A percentile compares a stretch with the other conserved stretches of the same genome.
Conservation (phyloP, 1,140 invertebrate species). For the Dufourea novaeangliae region DNA sequence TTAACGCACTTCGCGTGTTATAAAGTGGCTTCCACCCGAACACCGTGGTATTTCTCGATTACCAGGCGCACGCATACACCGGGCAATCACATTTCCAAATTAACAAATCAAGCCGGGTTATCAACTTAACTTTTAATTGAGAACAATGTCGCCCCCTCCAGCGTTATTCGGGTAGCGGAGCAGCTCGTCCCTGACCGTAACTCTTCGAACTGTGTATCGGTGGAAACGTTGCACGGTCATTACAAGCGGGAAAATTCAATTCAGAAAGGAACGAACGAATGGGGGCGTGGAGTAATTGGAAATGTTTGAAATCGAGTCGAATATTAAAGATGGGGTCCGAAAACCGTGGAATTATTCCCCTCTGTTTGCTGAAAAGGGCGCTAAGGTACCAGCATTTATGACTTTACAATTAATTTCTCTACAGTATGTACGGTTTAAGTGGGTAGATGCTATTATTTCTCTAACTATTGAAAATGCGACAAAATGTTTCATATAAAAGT, state of each 20-base stretch:
- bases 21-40: neutral
- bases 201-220: neutral
- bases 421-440: too few relatives aligned
- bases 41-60: constrained; percentile 1
- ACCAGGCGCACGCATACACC: neutral
- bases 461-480: too few relatives aligned
- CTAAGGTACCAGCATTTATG: too few relatives aligned
- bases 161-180: neutral
- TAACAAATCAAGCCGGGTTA: constrained; percentile 32
- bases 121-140: constrained; percentile 44
- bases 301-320: neutral
- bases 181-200: neutral
- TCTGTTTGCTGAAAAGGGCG: too few relatives aligned
- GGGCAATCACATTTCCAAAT: constrained; percentile 30
- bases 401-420: too few relatives aligned
- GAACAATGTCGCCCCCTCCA: constrained; percentile 24
- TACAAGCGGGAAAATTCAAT: constrained; percentile 1
- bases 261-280: neutral
- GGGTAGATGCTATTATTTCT: too few relatives aligned
- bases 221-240: neutral
- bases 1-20: neutral
- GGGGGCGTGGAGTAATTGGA: neutral
- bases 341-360: neutral
- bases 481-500: too few relatives aligned
- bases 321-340: neutral